Evolutionary conservation across 2,797 vertebrate species (phyloP), one percentile per base, ranked within the genome.

Genomic region (Pagetopsis macropterus): DNA sequence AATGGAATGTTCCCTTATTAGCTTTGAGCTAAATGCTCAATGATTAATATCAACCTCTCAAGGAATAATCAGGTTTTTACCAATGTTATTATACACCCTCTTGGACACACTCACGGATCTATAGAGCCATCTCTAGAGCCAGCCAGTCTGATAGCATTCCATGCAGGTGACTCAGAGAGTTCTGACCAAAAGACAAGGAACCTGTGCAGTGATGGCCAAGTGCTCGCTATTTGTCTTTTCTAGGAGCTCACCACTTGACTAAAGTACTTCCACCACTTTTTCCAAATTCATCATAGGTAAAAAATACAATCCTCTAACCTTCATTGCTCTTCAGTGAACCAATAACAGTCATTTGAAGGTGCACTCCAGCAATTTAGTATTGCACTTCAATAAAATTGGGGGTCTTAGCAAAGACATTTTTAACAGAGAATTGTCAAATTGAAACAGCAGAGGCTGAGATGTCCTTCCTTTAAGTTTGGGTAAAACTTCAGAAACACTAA

Each of bases 271-370:
- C 27, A 44, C 4, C 40, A 1, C 44, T 40, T n/a, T 33, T 31
- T 75, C 56, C 31, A n/a, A 63, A 31, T 63, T 58, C 40, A 59
- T 65, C 10, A 23, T 19, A 70, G 45, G 48, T 55, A 37, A 37
- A 43, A 48, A 52, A 54, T 40, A 17, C 54, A 45, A 51, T 23
- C 5, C 46, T 51, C 10, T 43, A 27, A 17, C 49, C 56, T 61
- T 48, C 50, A 31, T 43, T 55, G 31, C 31, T 54, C 68, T 44
- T 61, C 41, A 51, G 33, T 37, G 44, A 67, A 2, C 49, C 3
- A 56, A 50, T 48, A 60, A 12, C 21, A 46, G 33, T 49, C 50
- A 62, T 15, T 71, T 54, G 41, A 55, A 66, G 17, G 27, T 43
- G 17, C 11, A 61, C 43, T 66, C 37, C 33, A 49, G 9, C 13